These are phyloP conservation scores for Chionis minor DNA, from an alignment of 2,113 vertebrate genomes.

Conservation along the genomic window DNA sequence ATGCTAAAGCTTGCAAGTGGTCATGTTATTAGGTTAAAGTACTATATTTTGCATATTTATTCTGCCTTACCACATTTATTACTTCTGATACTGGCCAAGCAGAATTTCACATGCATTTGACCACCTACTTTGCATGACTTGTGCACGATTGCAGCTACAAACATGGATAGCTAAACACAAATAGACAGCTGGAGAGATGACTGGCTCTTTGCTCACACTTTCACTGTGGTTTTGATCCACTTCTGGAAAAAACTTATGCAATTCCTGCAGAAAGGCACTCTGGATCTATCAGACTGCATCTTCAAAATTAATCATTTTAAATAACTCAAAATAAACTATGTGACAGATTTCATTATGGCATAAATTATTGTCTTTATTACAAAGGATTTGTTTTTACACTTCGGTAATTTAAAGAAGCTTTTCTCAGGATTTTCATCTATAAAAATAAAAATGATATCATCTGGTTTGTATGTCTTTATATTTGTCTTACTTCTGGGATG, in stretches of 20 bases:
- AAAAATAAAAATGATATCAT: constrained; percentile 24
- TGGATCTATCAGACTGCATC: not conserved
- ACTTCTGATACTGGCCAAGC: constrained; percentile 13
- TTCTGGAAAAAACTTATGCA: not conserved
- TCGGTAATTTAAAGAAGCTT: constrained; percentile 38
- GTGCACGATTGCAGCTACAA: not conserved
- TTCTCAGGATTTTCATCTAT: constrained; percentile 3
- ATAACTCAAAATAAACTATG: constrained; percentile 25
- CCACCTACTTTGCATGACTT: constrained; percentile 6
- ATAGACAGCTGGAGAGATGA: not conserved
- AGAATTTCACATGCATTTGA: constrained; percentile 9
- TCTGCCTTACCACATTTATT: constrained; percentile 65
- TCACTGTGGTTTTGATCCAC: not conserved
- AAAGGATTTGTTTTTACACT: constrained; percentile 1
- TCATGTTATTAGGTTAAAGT: constrained; percentile 71
- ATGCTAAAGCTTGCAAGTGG: constrained; percentile 73
- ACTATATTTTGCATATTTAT: constrained; percentile 71
- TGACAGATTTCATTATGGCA: constrained; percentile 2
- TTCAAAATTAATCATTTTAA: constrained; percentile 10
- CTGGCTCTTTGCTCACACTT: not conserved
- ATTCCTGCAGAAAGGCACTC: not conserved
- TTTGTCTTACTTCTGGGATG: constrained; percentile 59
- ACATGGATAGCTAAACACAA: not conserved
- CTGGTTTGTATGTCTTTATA: constrained; percentile 1
- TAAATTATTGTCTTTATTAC: constrained; percentile 32